Base-by-base conservation (phyloP, 2,113 vertebrate genomes). In the Triplophysa tibetana region DNA sequence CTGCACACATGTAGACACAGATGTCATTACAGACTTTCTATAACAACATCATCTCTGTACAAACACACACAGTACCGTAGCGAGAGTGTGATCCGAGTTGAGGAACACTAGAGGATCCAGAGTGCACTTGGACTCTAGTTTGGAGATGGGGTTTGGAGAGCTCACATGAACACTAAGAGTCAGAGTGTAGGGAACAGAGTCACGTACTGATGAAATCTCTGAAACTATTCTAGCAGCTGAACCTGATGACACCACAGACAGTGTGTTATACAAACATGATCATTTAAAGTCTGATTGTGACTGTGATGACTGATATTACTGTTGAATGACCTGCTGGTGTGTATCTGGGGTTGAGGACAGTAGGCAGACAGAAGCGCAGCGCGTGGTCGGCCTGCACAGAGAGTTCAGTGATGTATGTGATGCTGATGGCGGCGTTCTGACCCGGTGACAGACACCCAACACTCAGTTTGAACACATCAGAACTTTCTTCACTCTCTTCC, bases 281-380 rank as follows among this genome's bases (percentile, higher is more conserved):
- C 33, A 45, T 45, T 45, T 12, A 12, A 38, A 38, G 43, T 10
- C 33, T 38, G 33, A 38, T 38, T 8, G 33, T 45, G 4, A 45
- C 43, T 11, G 43, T 45, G 2, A 12, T 45, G 43, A 45, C 43
- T 45, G 43, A 45, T 11, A 45, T 45, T 12, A 11, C 43, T 58
- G 61, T 16, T 52, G 5, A 21, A 58, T 10, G 48, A 96, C 94
- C 91, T 23, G 61, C 70, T 14, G 92, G 91, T 1, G 85, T 70
- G 81, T 95, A 96, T 41, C 93, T 89, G 16, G 95, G 94, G 79
- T 94, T 95, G 70, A 96, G 91, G 54, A 95, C 86, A 69, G 88
- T 86, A 2, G 94, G 94, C 69, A 96, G 90, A 81, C 93, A 89
- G 19, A 92, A 95, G 70, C 92, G 89, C 85, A 95, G 83, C 2